Evolutionary conservation across 2,888 invertebrate genomes (phyloP), one percentile per base, ranked within the genome.

Genomic region (Drosophila flavopinicola): DNA sequence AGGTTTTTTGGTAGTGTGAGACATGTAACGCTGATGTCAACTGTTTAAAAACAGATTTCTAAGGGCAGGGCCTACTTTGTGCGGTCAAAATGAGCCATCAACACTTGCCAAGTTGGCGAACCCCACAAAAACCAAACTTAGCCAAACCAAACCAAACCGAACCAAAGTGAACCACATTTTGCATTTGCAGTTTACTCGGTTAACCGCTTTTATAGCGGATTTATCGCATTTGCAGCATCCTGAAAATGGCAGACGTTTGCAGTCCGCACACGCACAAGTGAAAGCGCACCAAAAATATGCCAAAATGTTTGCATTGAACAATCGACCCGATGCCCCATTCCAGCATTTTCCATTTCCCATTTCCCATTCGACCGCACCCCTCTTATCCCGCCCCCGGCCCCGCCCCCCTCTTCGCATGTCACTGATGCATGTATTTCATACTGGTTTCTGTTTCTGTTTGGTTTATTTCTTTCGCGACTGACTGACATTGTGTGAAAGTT

Each of bases 181-280:
- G 77, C 68, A 79, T 75, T 79, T 77, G 69, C 72, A 79, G 83
- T 77, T 79, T 75, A 66, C 66, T 76, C 77, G 79, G 83, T 83
- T 79, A 79, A 83, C 79, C 83, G 75, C 76, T 61, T 75, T 79
- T 76, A 75, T 67, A 64, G 79, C 68, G 75, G 77, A 79, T 78
- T 79, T 83, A 76, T 66, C 79, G 71, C 79, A 82, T 74, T 71
- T 59, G 48, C 52, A n/a, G 37, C 20, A 37, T 29, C 42, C 65
- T 51, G 57, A 23, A 48, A 53, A 37, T 56, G 58, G 15, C 35
- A n/a, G 41, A 35, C 38, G 30, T 17, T 42, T 27, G 9, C 33
- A 17, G 25, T 30, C 25, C 32, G 15, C 25, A 13, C 29, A 30
- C 25, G 6, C 5, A 60, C 66, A 72, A 65, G 52, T 47, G 65